These are phyloP conservation scores for Tribolium freemani DNA, from an alignment of 2,888 invertebrate species.

Conservation along the genomic window DNA sequence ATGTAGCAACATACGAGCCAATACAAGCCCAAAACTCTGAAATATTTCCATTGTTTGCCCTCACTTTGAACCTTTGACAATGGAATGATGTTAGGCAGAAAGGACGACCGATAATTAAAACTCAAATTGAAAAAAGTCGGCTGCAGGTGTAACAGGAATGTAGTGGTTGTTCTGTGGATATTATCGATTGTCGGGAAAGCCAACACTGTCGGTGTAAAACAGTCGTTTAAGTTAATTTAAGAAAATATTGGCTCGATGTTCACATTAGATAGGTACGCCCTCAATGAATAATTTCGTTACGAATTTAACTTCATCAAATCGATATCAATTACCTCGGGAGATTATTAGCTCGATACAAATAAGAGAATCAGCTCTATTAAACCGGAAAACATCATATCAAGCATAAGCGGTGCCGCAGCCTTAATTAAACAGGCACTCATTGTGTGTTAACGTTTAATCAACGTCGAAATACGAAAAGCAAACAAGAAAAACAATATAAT, in stretches of 20 bases:
- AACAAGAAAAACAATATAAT: conserved; percentile 9
- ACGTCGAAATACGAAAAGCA: not conserved
- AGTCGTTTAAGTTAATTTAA: not conserved
- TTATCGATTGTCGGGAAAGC: not conserved
- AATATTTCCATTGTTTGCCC: conserved; percentile 34
- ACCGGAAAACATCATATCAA: not conserved
- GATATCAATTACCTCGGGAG: not conserved
- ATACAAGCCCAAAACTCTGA: conserved; percentile 7
- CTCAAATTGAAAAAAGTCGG: conserved; percentile 16
- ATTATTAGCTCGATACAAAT: not conserved
- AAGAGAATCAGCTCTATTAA: not conserved
- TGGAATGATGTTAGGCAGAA: conserved; percentile 2
- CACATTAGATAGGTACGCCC: not conserved
- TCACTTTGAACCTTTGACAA: conserved; percentile 16
- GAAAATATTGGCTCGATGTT: not conserved
- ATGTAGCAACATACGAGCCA: conserved; percentile 23
- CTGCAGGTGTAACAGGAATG: not conserved
- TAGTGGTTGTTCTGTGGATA: not conserved
- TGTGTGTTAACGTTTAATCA: not conserved
- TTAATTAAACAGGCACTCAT: not conserved
- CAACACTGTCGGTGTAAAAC: not conserved
- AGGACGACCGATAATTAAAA: conserved; percentile 23
- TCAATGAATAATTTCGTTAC: not conserved
- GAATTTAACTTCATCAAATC: not conserved
- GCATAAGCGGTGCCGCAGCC: not conserved